Conservation (phyloP, 1,140 invertebrate genomes). For the Danaus melanippus region DNA sequence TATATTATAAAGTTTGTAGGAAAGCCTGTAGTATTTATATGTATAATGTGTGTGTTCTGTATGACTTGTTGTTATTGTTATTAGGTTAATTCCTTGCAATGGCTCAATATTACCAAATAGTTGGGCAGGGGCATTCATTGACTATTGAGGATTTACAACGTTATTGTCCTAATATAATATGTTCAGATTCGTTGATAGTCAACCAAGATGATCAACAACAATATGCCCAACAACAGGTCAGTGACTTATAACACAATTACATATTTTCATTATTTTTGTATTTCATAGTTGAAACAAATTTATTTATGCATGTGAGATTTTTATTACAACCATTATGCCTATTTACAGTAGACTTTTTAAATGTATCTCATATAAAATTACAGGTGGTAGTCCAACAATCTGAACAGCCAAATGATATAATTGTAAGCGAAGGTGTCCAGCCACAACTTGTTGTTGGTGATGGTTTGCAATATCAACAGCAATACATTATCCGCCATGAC, state of each 20-base stretch:
- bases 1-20: too few species aligned
- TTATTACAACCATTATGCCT: too few species aligned
- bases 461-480: conserved; percentile 61
- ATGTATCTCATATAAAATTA: conserved; percentile 15
- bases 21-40: too few species aligned
- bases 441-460: conserved; percentile 60
- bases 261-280: not conserved
- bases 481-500: conserved; percentile 64
- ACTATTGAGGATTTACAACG: conserved; percentile 64
- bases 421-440: conserved; percentile 60
- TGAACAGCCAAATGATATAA: conserved; percentile 60
- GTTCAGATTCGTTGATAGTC: conserved; percentile 62
- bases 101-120: conserved; percentile 68
- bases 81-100: conserved; percentile 59
- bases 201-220: conserved; percentile 66
- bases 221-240: conserved; percentile 60
- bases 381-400: conserved; percentile 65
- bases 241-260: conserved; percentile 7
- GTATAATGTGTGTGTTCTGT: too few species aligned
- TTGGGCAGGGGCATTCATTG: conserved; percentile 61
- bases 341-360: conserved; percentile 8
- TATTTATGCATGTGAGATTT: not conserved
- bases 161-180: conserved; percentile 58
- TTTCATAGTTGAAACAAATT: not conserved
- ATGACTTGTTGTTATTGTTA: conserved; percentile 18